A percentile compares a stretch with the other conserved stretches of the same genome.
Conservation (phyloP, 2,888 invertebrate genomes). For the Priocnemis perturbator region DNA sequence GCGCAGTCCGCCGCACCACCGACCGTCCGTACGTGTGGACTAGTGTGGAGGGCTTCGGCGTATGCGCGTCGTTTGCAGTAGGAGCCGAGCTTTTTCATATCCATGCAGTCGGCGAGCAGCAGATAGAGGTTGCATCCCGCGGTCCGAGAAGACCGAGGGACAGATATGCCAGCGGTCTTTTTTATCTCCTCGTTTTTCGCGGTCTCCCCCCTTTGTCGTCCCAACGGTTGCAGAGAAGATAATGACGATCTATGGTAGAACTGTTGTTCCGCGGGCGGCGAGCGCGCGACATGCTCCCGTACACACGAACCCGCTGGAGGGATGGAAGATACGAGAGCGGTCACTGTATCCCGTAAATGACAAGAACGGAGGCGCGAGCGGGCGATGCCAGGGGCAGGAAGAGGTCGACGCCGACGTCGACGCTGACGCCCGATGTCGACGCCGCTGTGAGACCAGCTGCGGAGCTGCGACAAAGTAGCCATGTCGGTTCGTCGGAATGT, state of each 20-base stretch:
- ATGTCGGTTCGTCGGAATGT: too few relatives aligned
- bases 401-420: too few relatives aligned
- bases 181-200: slow-evolving; percentile 15
- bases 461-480: too few relatives aligned
- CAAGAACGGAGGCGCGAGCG: too few relatives aligned
- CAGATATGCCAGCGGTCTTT: slow-evolving; percentile 29
- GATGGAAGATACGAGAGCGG: not conserved
- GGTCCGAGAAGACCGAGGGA: slow-evolving; percentile 22
- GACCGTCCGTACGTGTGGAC: too few relatives aligned
- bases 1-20: not conserved
- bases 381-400: too few relatives aligned
- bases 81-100: slow-evolving; percentile 28
- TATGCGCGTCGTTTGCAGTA: slow-evolving; percentile 1
- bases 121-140: slow-evolving; percentile 21
- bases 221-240: slow-evolving; percentile 35
- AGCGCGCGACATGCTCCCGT: slow-evolving; percentile 11
- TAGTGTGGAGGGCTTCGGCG: not conserved
- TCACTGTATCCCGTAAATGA: too few relatives aligned
- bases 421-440: too few relatives aligned
- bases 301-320: not conserved
- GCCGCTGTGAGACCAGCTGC: slow-evolving; percentile 4
- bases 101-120: slow-evolving; percentile 15
- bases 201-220: not conserved
- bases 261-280: slow-evolving; percentile 29
- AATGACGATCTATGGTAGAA: slow-evolving; percentile 54